Evolutionary conservation across 2,797 vertebrate genomes (phyloP).

Genomic region (Takifugu rubripes): DNA sequence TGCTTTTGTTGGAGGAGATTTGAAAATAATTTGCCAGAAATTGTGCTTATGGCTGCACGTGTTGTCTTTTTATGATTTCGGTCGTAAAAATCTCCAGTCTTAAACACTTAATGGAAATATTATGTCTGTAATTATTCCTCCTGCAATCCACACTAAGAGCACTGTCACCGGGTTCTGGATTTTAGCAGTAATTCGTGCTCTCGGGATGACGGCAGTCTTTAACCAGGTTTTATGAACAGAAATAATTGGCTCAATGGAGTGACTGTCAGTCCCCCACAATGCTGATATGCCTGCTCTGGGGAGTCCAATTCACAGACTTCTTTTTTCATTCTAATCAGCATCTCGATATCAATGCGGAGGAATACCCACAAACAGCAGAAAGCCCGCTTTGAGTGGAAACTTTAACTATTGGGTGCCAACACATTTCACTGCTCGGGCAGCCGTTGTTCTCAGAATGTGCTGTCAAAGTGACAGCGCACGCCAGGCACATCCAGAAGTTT

Average conservation of each 20-base stretch:
- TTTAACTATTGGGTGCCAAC: conserved; percentile 75
- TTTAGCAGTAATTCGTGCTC: conserved; percentile 21
- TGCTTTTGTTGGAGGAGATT: conserved; percentile 26
- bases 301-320: conserved; percentile 62
- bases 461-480: conserved; percentile 78
- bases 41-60: background rate
- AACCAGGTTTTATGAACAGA: conserved; percentile 69
- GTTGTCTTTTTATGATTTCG: conserved; percentile 2
- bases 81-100: conserved; percentile 4
- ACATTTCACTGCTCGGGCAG: conserved; percentile 76
- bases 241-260: conserved; percentile 74
- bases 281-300: conserved; percentile 62
- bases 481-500: conserved; percentile 75
- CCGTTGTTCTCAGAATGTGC: conserved; percentile 75
- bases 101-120: conserved; percentile 46
- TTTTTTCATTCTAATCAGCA: conserved; percentile 80
- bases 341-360: conserved; percentile 74
- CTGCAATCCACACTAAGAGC: conserved; percentile 41
- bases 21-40: conserved; percentile 32
- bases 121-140: conserved; percentile 38
- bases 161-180: conserved; percentile 46
- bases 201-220: conserved; percentile 60
- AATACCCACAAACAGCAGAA: conserved; percentile 75
- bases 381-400: conserved; percentile 69
- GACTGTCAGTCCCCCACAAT: conserved; percentile 74